Evolutionary conservation across 2,888 invertebrate species (phyloP), one percentile per base, ranked within the genome.

Genomic region (Diachrysia chrysitis): DNA sequence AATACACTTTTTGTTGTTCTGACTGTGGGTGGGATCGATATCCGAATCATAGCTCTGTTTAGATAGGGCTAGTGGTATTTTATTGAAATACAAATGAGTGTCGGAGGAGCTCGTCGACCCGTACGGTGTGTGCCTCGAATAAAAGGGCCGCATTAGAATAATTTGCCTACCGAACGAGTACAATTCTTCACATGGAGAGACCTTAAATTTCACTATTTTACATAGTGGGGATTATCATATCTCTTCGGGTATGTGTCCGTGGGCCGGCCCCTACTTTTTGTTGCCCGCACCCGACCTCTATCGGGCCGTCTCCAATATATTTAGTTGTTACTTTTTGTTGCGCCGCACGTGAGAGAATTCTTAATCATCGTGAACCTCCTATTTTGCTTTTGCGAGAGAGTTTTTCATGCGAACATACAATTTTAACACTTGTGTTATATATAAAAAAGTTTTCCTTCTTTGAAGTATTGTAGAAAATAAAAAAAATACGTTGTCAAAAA

Each of bases 191-290:
- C 95, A 94, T 94, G 94, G 93, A 94, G 89, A 92, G 94, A 89
- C 93, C 94, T 95, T 94, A 95, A 94, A 95, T 95, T 95, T 94
- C 91, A 95, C 95, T 95, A 95, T 94, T 95, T 95, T 95, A 94
- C 94, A 95, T 95, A 94, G 92, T 92, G 84, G 90, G 93, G 94
- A 94, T 95, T 94, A 95, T 94, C 95, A 95, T 95, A 95, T 94
- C 94, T 93, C 92, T 84, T 84, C 91, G 93, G 91, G 93, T 89
- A 90, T 90, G 89, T 89, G 86, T 90, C 89, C 86, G 84, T 80
- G 76, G 71, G 78, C 67, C 84, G 83, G 86, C 83, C 91, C 93
- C 90, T 87, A 90, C 90, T 95, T 95, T 95, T 95, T 95, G 94
- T 89, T 93, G 89, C 88, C 91, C 91, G 90, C 87, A 91, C 92